Conservation (phyloP, 1,140 invertebrate genomes). For the Zaprionus tsacasi region DNA sequence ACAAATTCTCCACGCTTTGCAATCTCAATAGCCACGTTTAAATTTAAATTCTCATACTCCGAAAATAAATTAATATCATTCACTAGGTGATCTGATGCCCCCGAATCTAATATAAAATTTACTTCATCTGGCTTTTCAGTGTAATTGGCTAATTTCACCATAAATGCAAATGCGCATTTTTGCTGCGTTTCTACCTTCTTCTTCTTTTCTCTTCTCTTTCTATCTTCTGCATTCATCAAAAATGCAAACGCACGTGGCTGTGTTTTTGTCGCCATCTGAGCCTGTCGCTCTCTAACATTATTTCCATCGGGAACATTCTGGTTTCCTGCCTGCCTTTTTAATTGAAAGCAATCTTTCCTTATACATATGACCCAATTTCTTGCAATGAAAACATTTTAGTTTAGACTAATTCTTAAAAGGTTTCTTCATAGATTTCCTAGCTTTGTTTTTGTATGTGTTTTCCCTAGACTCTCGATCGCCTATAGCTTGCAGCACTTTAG, state of each 20-base stretch:
- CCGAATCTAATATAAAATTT: conserved; percentile 68
- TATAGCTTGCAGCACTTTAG: conserved; percentile 58
- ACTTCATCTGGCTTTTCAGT: conserved; percentile 6
- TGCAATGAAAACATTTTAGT: no score
- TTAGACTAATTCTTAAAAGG: no score
- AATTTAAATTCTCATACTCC: conserved; percentile 32
- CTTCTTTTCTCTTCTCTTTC: no score
- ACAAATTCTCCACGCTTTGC: conserved; percentile 32
- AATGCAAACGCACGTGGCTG: conserved; percentile 18
- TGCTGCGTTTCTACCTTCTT: no score
- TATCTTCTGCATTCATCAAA: no score
- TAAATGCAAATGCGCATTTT: conserved; percentile 17
- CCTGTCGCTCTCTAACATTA: conserved; percentile 28
- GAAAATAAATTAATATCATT: conserved; percentile 64
- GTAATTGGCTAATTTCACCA: conserved; percentile 20
- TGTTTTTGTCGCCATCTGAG: conserved; percentile 26
- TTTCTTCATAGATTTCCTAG: no score
- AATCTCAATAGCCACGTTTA: conserved; percentile 33
- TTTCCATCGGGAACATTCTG: no score
- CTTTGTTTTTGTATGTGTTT: no score
- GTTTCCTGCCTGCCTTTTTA: no score
- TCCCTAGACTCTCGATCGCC: no score
- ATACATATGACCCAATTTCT: no score
- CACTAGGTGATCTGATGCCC: conserved; percentile 62
- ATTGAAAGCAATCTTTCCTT: no score